phyloP scores from a whole-genome alignment of 2,888 invertebrate species.

The Lasioglossum leucozonium region DNA sequence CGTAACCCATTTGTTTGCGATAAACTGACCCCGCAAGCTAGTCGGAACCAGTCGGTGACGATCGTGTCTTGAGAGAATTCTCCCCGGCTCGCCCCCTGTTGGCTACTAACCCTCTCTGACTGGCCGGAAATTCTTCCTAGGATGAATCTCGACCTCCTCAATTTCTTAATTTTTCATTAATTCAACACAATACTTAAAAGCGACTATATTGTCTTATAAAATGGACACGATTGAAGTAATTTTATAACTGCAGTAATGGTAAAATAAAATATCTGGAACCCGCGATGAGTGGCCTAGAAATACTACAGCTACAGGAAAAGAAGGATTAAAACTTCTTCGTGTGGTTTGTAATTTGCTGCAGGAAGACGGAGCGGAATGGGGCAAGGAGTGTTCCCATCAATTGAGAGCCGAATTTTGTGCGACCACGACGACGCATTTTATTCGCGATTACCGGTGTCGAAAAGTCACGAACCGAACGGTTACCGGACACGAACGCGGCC shows the following conservation, averaged over 20 bases:
- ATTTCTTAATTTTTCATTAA: not conserved
- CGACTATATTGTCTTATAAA: not conserved
- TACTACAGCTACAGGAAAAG: not conserved
- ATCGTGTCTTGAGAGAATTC: slow-evolving; percentile 55
- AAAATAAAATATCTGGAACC: not conserved
- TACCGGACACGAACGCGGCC: slow-evolving; percentile 8
- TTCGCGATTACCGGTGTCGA: not conserved
- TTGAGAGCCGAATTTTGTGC: not conserved
- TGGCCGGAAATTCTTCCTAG: slow-evolving; percentile 18
- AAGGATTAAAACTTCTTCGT: not conserved
- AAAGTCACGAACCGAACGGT: not conserved
- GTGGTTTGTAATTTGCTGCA: not conserved
- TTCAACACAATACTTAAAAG: not conserved
- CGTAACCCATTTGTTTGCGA: slow-evolving; percentile 84
- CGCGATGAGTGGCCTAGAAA: too few species aligned
- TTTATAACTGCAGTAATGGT: not conserved
- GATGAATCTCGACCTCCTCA: slow-evolving; percentile 19
- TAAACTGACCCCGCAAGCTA: slow-evolving; percentile 83
- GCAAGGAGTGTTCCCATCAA: not conserved
- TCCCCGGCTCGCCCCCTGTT: not conserved
- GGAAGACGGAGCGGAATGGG: not conserved
- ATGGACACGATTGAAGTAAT: not conserved
- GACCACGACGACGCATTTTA: not conserved
- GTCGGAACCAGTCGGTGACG: slow-evolving; percentile 79
- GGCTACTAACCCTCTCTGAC: not conserved